phyloP scores from a whole-genome alignment of 2,113 vertebrate genomes.

The Choloepus hoffmanni region DNA sequence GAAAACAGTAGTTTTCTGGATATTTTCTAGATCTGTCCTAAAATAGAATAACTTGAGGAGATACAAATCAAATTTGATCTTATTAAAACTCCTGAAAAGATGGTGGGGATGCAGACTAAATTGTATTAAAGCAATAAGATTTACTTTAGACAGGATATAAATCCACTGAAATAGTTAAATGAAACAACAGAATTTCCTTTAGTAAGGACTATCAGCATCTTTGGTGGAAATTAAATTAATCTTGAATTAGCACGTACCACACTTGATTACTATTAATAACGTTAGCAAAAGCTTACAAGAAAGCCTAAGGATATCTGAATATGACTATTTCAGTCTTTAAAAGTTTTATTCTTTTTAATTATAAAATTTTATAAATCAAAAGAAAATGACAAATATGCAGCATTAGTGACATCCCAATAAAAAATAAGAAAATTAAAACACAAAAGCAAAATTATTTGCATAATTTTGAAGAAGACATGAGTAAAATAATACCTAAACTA shows the following conservation, averaged over 20 bases:
- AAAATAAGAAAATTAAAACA: not conserved
- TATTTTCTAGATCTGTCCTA: not conserved
- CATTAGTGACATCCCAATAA: not conserved
- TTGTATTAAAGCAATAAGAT: not conserved
- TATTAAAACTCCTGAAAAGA: not conserved
- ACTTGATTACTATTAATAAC: not conserved
- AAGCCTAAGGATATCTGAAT: not conserved
- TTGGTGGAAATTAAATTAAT: conserved; percentile 25
- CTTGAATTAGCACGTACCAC: not conserved
- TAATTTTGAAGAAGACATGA: not conserved
- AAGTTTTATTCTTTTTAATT: not conserved
- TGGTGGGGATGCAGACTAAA: not conserved
- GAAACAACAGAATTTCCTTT: not conserved
- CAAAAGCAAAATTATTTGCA: not conserved
- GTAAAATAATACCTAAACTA: not conserved
- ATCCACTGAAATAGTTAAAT: not conserved
- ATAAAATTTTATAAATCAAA: not conserved
- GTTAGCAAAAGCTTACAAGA: not conserved
- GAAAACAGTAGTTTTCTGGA: not conserved
- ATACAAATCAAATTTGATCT: not conserved
- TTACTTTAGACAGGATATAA: not conserved
- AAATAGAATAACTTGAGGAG: not conserved
- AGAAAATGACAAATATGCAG: conserved; percentile 2
- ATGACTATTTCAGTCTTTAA: not conserved
- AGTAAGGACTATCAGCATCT: not conserved